Evolutionary conservation across 53 echinoderm and acorn worm genomes (phyloP).

Genomic region (Hippasteria phrygiana): DNA sequence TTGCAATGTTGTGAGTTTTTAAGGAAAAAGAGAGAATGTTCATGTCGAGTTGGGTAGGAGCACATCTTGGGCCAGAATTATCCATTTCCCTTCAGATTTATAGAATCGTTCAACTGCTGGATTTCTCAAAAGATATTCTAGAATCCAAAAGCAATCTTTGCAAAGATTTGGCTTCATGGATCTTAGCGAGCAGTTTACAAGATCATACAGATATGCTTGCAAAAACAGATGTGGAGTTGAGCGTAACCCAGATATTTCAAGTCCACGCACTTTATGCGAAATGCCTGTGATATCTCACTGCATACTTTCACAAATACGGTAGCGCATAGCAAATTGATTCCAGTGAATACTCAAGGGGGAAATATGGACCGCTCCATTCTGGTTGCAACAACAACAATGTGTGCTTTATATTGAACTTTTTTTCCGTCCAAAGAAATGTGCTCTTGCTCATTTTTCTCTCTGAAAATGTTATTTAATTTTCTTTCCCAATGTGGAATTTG

Average conservation of each 20-base stretch:
- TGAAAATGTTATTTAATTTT: neutral
- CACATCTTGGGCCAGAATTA: neutral
- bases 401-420: neutral
- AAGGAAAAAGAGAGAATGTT: neutral
- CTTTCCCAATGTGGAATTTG: neutral
- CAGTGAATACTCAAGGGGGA: neutral
- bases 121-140: too few species aligned
- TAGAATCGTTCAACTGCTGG: too few species aligned
- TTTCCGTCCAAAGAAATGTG: conserved; percentile 27
- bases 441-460: neutral
- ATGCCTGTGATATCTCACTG: too few species aligned
- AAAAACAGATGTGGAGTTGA: too few species aligned
- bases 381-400: neutral
- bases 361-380: neutral
- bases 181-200: too few species aligned
- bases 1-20: conserved; percentile 28
- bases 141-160: too few species aligned
- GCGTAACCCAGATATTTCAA: too few species aligned
- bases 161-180: too few species aligned
- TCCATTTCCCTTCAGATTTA: neutral
- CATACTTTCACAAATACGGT: neutral
- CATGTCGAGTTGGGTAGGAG: neutral
- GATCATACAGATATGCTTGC: too few species aligned
- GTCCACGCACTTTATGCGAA: too few species aligned
- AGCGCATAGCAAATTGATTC: neutral